Evolutionary conservation across 37 sponge, comb jelly and placozoan species (phyloP).

Genomic region (Chondrilla cf. caribensis): DNA sequence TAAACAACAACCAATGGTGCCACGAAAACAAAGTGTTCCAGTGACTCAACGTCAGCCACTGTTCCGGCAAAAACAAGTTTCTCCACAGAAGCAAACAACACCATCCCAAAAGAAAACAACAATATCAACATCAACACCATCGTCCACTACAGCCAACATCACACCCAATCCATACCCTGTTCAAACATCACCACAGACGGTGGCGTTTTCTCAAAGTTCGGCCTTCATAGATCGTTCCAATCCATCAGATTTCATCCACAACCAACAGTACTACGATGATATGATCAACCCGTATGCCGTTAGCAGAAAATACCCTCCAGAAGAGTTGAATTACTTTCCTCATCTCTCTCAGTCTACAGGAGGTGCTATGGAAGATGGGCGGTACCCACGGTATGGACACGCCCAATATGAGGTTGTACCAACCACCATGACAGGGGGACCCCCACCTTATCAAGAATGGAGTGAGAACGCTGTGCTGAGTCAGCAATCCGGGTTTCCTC

Average conservation of each 20-base stretch:
- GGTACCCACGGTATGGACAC: neutral
- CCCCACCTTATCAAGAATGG: neutral
- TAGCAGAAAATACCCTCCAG: neutral
- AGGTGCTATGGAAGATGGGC: neutral
- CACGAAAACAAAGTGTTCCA: too few species aligned
- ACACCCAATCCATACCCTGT: neutral
- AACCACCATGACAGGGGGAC: neutral
- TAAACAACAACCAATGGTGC: too few species aligned
- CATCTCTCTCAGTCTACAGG: neutral
- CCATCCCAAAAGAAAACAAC: too few species aligned
- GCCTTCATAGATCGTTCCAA: neutral
- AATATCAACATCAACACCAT: too few species aligned
- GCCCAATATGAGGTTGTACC: neutral
- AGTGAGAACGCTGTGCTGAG: neutral
- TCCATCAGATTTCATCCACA: neutral
- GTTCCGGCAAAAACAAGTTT: neutral
- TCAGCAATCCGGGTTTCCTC: neutral
- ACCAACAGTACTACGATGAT: neutral
- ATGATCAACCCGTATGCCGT: conserved; percentile 18
- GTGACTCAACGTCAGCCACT: neutral
- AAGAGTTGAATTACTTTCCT: neutral
- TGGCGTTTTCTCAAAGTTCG: neutral
- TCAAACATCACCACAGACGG: neutral
- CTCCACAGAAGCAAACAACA: neutral
- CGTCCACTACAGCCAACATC: too few species aligned